Evolutionary conservation across 2,113 vertebrate species (phyloP), one percentile per base, ranked within the genome.

Genomic region (Leucopsar rothschildi): DNA sequence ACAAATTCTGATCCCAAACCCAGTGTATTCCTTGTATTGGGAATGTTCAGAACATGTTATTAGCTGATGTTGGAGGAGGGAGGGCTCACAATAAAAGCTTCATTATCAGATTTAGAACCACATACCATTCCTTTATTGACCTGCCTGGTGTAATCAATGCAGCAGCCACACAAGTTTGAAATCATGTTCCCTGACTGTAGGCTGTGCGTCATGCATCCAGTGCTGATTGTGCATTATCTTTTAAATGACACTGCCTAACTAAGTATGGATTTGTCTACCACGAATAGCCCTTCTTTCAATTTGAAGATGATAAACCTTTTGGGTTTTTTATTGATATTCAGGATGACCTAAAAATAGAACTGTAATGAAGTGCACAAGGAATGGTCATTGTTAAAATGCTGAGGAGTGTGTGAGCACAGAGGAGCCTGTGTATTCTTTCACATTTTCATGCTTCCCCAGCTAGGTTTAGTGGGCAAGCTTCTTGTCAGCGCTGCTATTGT

Each of bases 21-120:
- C 53, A 55, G 59, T 76, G 18, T 82, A 71, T 75, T 86, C n/a
- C 5, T 82, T 85, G 39, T 78, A 66, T 90, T 82, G 83, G 59
- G 83, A 90, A 66, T 23, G 56, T 92, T 86, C 83, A 97, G 96
- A 98, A 97, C 97, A 95, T 98, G 97, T 98, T 98, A 98, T 97
- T 98, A 98, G 98, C 91, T 96, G 93, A 56, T 97, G 97, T 97
- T 78, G 59, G 84, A 85, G 79, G 79, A 97, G 97, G 95, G 97
- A 98, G 94, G 97, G 97, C 96, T 98, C 96, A 93, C 95, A 97
- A 97, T 96, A 96, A 96, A 97, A 94, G 86, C 97, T 98, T 98
- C 98, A 98, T 98, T 98, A 98, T 98, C 98, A 98, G 98, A 98
- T 98, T 98, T 97, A 98, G 97, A 98, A 96, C 97, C 97, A 96